Base-by-base conservation (phyloP, 2,888 invertebrate species). In the Drosophila neutralis region DNA sequence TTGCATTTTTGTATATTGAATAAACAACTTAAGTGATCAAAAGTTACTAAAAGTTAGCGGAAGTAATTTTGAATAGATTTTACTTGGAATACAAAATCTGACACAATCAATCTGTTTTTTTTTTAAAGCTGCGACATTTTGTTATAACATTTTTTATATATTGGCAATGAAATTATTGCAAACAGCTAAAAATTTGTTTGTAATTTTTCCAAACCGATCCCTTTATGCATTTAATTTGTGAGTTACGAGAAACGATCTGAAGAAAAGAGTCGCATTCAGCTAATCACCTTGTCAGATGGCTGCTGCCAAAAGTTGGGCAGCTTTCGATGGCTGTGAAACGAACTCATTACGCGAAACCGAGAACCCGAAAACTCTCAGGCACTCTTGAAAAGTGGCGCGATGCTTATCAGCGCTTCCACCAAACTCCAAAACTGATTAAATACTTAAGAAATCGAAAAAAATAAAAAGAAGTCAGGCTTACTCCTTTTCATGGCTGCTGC, bases 351-450 rank as follows among this genome's bases (percentile, higher is more conserved):
- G 73, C 73, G 66, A 71, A 64, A 58, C 67, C 21, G 35, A 68
- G 66, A 69, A 33, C 42, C 57, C 73, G 10, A 54, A 59, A 52
- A 56, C 68, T 68, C 60, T 62, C 59, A 61, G 63, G 69, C 79
- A 67, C 69, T 64, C 24, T 48, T 57, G 52, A 69, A 52, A 75
- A 87, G 76, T 87, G 89, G 73, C 87, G 73, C 87, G 89, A 87
- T 87, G 58, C 75, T 80, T 87, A 90, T 90, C 89, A 89, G 71
- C 78, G 71, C 77, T 90, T 89, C 90, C 80, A 78, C 73, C 77
- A 89, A 90, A 88, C 90, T 83, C 65, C 53, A 49, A 73, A 60
- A 45, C 87, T 87, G 87, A 87, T 90, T 83, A 87, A 90, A 86
- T 89, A 90, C 90, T 90, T 90, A 73, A 88, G 80, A 78, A 79